phyloP scores from a whole-genome alignment of 2,113 vertebrate species.

The Corythoichthys intestinalis region DNA sequence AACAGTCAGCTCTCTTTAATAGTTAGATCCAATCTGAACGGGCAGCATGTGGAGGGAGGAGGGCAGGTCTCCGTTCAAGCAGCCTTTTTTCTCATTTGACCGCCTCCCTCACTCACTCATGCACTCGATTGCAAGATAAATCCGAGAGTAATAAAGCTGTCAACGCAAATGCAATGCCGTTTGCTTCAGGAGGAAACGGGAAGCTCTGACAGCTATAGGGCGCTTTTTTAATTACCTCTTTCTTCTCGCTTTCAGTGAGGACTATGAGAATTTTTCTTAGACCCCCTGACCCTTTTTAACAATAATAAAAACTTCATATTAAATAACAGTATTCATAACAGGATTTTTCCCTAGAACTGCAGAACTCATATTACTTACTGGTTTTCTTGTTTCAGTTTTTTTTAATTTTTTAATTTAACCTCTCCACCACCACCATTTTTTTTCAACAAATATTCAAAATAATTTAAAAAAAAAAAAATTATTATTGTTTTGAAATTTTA shows the following conservation, averaged over 20 bases:
- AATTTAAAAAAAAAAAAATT: too few species aligned
- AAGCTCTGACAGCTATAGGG: not conserved
- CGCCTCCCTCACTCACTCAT: not conserved
- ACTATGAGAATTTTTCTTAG: too few species aligned
- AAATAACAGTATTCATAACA: too few species aligned
- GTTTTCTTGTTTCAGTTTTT: too few species aligned
- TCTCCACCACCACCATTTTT: too few species aligned
- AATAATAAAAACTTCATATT: too few species aligned
- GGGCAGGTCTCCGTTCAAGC: not conserved
- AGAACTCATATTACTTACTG: too few species aligned
- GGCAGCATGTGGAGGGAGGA: not conserved
- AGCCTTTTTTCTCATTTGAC: not conserved
- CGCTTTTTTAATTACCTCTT: not conserved
- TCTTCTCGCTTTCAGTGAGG: not conserved
- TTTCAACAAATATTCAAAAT: too few species aligned
- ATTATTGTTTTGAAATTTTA: too few species aligned
- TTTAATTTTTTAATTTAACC: too few species aligned
- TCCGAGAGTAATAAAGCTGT: constrained; percentile 5
- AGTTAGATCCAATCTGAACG: constrained; percentile 30
- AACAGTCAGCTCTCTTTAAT: constrained; percentile 23
- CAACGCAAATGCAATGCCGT: not conserved
- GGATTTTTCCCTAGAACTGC: too few species aligned
- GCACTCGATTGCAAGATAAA: not conserved
- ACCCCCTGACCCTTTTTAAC: too few species aligned
- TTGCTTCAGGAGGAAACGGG: constrained; percentile 7